Percentiles rank a stretch among this genome's conserved stretches.
Evolutionary conservation across 2,797 vertebrate species (phyloP).

Genomic region (Rhinatrema bivittatum): DNA sequence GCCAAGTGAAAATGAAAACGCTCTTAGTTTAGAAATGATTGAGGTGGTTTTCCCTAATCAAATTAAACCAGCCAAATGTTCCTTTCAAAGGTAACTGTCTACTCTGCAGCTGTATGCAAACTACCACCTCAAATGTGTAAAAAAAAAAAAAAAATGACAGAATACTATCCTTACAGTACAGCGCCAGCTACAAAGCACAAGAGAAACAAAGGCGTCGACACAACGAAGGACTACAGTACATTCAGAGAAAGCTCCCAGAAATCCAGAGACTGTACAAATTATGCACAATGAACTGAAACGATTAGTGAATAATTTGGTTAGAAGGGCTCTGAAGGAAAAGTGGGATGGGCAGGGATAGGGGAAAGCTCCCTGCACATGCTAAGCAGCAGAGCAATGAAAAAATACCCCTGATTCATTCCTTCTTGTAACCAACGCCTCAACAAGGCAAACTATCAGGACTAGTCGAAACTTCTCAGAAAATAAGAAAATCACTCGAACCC

Average conservation of each 20-base stretch:
- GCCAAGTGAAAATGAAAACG: constrained; percentile 69
- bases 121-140: constrained; percentile 64
- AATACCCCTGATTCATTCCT: constrained; percentile 49
- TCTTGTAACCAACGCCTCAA: constrained; percentile 31
- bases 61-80: constrained; percentile 74
- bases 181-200: constrained; percentile 45
- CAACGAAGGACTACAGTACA: constrained; percentile 43
- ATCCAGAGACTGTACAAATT: constrained; percentile 46
- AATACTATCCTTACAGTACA: constrained; percentile 58
- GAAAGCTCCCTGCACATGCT: constrained; percentile 40
- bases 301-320: constrained; percentile 48
- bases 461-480: constrained; percentile 30
- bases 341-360: constrained; percentile 27
- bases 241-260: constrained; percentile 47
- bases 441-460: constrained; percentile 30
- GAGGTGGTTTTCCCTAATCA: constrained; percentile 76
- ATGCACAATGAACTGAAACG: constrained; percentile 45
- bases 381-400: constrained; percentile 40
- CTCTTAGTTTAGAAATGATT: constrained; percentile 70
- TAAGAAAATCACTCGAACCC: constrained; percentile 19
- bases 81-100: constrained; percentile 79
- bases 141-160: constrained; percentile 46
- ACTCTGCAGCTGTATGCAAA: constrained; percentile 79
- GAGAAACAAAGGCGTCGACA: constrained; percentile 54
- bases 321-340: constrained; percentile 26